These are phyloP conservation scores for Tympanuchus pallidicinctus DNA, from an alignment of 2,113 vertebrate species.

Conservation along the genomic window DNA sequence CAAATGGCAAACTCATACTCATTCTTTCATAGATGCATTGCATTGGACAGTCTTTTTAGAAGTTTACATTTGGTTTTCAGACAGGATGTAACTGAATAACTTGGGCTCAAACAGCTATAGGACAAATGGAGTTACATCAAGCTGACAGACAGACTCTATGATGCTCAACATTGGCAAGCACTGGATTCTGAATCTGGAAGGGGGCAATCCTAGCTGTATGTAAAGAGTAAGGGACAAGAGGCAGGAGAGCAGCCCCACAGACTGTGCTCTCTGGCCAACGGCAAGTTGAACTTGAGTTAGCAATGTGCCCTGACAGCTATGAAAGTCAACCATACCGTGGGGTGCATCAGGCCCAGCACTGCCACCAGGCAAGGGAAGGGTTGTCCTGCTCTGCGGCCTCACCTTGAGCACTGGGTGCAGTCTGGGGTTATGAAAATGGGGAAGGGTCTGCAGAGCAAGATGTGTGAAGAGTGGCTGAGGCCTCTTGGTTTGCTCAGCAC, in stretches of 20 bases:
- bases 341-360: too few relatives aligned
- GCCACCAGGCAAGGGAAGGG: too few relatives aligned
- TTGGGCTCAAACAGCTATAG: neutral
- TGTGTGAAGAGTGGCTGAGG: too few relatives aligned
- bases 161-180: neutral
- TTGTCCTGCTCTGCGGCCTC: too few relatives aligned
- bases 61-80: neutral
- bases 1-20: neutral
- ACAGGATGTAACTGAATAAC: neutral
- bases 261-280: neutral
- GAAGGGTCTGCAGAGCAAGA: neutral
- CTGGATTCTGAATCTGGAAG: neutral
- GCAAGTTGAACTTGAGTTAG: neutral
- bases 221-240: neutral
- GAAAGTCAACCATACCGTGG: too few relatives aligned
- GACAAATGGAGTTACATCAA: neutral
- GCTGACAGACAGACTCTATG: neutral
- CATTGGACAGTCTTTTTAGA: neutral
- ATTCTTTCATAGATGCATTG: neutral
- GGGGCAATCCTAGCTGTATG: neutral
- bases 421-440: neutral
- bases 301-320: too few relatives aligned
- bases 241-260: neutral
- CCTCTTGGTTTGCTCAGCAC: too few relatives aligned
- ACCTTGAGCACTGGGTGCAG: too few relatives aligned